Base-by-base conservation (phyloP, 2,888 invertebrate species). In the Allophyes oxyacanthae region DNA sequence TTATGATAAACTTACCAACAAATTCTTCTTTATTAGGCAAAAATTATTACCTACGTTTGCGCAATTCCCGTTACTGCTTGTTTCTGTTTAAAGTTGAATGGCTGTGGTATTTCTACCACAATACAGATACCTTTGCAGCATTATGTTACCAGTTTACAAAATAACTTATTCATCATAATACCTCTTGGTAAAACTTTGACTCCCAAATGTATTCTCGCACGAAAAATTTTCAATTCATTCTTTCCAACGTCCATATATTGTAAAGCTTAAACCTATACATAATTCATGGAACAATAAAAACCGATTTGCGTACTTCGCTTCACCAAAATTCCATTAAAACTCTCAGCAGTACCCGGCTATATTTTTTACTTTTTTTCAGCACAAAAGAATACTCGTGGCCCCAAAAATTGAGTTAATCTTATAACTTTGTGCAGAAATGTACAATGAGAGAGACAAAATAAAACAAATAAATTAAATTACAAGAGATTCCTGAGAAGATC, bases 401-500 rank as follows among this genome's bases (percentile, higher is more conserved):
- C 74, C 76, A 78, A 81, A 87, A 87, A 87, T 87, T 86, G 84
- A 85, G 86, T 87, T 87, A 87, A 86, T 86, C 82, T 87, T 75
- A 77, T 78, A 82, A 83, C 82, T 80, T 82, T 77, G 78, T 78
- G 77, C 77, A 81, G 81, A 78, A 80, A 77, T 79, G 79, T 81
- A 85, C 76, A 81, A 80, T 79, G 73, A 77, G 76, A 76, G 63
- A 78, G 76, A 81, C 76, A 75, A 79, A 78, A 79, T 77, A 80
- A 81, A 78, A 82, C 79, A 76, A 82, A 78, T 73, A 79, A 82
- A 84, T 83, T 75, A 75, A 79, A 81, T 86, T 83, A 81, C 60
- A 77, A 72, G 72, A 72, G 67, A 69, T 77, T 79, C 46, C 66
- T 64, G 43, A 66, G 64, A 64, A 74, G 72, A 69, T 67, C 67